These are phyloP conservation scores for Xerus inauris DNA, from an alignment of 2,113 vertebrate species.

Conservation along the genomic window DNA sequence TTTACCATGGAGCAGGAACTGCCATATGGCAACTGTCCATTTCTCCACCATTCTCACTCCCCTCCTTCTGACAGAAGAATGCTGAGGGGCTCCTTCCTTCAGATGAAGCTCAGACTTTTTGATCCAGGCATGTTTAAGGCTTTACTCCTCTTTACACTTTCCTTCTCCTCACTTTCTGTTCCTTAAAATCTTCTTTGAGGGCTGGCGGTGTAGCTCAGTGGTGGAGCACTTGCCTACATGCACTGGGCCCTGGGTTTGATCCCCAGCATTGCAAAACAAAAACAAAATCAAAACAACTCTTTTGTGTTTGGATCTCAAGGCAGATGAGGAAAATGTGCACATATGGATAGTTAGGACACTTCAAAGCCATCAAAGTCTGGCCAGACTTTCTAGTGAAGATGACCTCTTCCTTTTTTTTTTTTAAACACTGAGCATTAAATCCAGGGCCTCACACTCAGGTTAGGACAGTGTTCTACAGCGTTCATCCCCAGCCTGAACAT, in stretches of 20 bases:
- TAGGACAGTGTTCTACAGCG: no score
- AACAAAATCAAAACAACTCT: background rate
- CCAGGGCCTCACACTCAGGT: no score
- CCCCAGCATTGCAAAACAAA: background rate
- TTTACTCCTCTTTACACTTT: background rate
- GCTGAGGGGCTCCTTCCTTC: background rate
- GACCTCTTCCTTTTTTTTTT: background rate
- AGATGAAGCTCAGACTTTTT: background rate
- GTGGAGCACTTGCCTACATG: background rate
- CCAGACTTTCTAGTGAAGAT: background rate
- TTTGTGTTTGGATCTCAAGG: background rate
- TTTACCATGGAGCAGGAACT: background rate
- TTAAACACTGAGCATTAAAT: no score
- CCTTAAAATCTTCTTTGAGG: background rate
- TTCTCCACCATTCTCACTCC: background rate
- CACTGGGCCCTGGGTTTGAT: background rate
- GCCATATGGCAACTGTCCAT: background rate
- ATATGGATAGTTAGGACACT: background rate
- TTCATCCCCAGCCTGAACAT: no score
- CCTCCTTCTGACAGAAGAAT: background rate
- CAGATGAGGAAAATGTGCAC: background rate
- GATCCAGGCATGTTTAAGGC: background rate
- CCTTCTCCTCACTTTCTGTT: background rate
- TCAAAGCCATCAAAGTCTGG: background rate
- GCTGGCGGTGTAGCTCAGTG: background rate